Conservation (phyloP, 2,797 vertebrate species). For the Nannoperca australis region DNA sequence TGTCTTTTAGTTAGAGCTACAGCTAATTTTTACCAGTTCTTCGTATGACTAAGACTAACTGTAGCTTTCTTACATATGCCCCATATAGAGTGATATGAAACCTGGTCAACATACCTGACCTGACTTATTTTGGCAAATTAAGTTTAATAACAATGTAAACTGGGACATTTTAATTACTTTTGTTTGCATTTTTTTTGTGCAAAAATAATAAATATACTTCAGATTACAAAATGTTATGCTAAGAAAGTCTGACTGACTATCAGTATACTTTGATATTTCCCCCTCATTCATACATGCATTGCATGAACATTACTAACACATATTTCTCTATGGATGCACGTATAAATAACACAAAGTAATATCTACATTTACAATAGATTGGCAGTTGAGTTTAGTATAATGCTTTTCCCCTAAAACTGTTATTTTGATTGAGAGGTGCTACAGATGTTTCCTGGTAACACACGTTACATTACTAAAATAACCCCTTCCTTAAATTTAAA, state of each 20-base stretch:
- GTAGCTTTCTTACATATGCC: not conserved
- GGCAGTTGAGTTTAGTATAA: not conserved
- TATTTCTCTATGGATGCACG: not conserved
- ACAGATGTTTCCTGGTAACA: not conserved
- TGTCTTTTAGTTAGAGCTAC: not conserved
- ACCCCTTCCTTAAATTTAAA: not conserved
- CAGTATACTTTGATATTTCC: not conserved
- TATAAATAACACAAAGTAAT: not conserved
- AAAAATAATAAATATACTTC: not conserved
- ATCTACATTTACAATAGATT: not conserved
- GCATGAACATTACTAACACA: not conserved
- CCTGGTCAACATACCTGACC: not conserved
- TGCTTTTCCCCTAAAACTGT: not conserved
- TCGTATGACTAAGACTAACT: not conserved
- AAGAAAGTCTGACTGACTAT: not conserved
- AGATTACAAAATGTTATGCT: not conserved
- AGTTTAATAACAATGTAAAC: too few relatives aligned
- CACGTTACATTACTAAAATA: not conserved
- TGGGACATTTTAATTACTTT: not conserved
- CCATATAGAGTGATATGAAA: not conserved
- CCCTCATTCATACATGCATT: not conserved
- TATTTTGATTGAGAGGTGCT: not conserved
- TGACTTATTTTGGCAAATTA: not conserved
- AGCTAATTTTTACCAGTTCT: not conserved
- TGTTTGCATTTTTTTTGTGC: too few relatives aligned